A percentile compares a stretch with the other conserved stretches of the same genome.
Evolutionary conservation across 2,888 invertebrate genomes (phyloP).

Genomic region (Hecatera dysodea): DNA sequence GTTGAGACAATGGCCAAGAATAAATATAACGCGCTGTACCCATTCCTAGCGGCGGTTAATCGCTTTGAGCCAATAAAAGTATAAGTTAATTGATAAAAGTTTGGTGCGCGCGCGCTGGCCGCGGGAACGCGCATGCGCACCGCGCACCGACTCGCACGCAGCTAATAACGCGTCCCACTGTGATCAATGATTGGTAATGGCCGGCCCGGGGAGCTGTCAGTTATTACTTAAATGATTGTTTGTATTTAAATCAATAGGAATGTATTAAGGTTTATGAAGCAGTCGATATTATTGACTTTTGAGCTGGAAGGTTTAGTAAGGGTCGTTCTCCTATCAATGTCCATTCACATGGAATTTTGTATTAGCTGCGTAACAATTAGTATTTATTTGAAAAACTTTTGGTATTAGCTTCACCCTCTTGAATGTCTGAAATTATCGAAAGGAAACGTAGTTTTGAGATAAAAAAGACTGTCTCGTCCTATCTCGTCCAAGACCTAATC

Average conservation of each 20-base stretch:
- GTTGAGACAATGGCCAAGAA: conserved; percentile 51
- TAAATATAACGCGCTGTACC: conserved; percentile 55
- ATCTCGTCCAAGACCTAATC: too few species aligned
- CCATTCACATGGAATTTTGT: neutral
- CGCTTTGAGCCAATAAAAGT: conserved; percentile 62
- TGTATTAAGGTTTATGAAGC: neutral
- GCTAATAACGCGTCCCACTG: conserved; percentile 54
- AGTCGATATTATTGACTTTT: neutral
- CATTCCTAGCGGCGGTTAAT: conserved; percentile 60
- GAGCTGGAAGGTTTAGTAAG: neutral
- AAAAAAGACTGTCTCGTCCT: too few species aligned
- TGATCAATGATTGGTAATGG: conserved; percentile 53
- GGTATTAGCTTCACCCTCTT: neutral
- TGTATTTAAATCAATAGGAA: conserved; percentile 30
- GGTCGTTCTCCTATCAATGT: neutral
- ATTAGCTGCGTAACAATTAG: neutral
- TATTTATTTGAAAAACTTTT: neutral
- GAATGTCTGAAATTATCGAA: neutral
- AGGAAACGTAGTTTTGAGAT: too few species aligned
- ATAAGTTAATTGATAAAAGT: conserved; percentile 63
- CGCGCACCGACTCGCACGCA: conserved; percentile 20
- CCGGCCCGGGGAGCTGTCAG: conserved; percentile 7
- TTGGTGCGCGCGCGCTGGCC: conserved; percentile 43
- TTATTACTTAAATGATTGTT: conserved; percentile 47
- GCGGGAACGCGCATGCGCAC: conserved; percentile 26